A percentile compares a stretch with the other conserved stretches of the same genome.
These are phyloP conservation scores for Cheilosia variabilis DNA, from an alignment of 2,888 invertebrate species.

Conservation along the genomic window DNA sequence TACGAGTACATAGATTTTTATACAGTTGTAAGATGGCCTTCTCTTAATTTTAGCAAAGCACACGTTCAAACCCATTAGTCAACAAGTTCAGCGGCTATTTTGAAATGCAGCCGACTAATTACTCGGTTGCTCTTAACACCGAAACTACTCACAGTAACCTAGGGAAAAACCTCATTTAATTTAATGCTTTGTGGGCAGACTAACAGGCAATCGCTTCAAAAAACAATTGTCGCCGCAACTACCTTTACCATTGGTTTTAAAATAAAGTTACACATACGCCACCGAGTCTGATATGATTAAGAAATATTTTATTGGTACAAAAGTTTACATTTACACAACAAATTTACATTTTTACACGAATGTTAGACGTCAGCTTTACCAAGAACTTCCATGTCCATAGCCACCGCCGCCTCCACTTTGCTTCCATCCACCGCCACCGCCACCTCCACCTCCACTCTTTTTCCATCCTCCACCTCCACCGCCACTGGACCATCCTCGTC, in stretches of 20 bases:
- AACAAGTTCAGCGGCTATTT: no score
- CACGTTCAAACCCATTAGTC: no score
- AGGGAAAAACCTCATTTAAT: no score
- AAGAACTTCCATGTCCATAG: conserved; percentile 51
- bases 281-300: conserved; percentile 11
- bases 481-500: conserved; percentile 68
- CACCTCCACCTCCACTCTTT: conserved; percentile 43
- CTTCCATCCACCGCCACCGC: conserved; percentile 53
- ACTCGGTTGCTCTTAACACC: no score
- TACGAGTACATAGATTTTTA: no score
- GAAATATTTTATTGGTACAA: conserved; percentile 47
- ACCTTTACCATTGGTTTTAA: neutral
- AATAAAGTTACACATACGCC: neutral
- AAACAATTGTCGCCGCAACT: neutral
- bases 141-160: no score
- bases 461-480: conserved; percentile 77
- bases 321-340: conserved; percentile 33
- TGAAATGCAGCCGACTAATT: no score
- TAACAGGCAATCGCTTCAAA: no score
- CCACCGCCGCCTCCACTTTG: conserved; percentile 39
- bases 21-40: no score
- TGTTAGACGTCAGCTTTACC: conserved; percentile 36
- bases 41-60: no score
- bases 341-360: conserved; percentile 66
- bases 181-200: no score